A percentile compares a stretch with the other conserved stretches of the same genome.
phyloP scores from a whole-genome alignment of 1,140 invertebrate genomes.

The Sitobion miscanthi region DNA sequence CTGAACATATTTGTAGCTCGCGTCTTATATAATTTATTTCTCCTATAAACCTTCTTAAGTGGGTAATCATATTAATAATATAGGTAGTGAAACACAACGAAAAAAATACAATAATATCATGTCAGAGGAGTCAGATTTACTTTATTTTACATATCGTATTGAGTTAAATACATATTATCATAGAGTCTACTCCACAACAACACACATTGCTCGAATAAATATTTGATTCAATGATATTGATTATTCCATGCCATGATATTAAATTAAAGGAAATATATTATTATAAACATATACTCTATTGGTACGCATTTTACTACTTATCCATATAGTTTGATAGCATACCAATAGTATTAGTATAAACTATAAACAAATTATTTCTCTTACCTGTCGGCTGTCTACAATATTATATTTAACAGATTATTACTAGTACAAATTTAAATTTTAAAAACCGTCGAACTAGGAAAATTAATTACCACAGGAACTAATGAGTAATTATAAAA shows the following conservation, averaged over 20 bases:
- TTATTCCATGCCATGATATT: background rate
- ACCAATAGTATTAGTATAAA: background rate
- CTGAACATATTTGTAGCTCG: background rate
- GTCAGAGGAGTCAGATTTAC: background rate
- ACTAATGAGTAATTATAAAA: background rate
- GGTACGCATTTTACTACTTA: background rate
- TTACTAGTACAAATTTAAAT: background rate
- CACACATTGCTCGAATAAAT: background rate
- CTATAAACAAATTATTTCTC: background rate
- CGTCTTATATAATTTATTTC: background rate
- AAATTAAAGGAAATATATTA: background rate
- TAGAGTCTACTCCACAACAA: background rate
- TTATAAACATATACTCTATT: background rate
- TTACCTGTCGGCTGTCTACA: background rate
- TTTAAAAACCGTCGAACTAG: background rate
- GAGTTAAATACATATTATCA: constrained; percentile 15
- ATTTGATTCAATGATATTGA: background rate
- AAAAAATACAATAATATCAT: background rate
- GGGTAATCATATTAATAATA: background rate
- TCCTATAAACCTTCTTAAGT: background rate
- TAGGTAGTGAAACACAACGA: background rate
- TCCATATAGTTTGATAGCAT: background rate
- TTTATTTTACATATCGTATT: background rate
- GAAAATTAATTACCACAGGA: background rate
- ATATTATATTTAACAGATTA: background rate